Evolutionary conservation across 2,797 vertebrate genomes (phyloP).

Genomic region (Microtus obscurus): DNA sequence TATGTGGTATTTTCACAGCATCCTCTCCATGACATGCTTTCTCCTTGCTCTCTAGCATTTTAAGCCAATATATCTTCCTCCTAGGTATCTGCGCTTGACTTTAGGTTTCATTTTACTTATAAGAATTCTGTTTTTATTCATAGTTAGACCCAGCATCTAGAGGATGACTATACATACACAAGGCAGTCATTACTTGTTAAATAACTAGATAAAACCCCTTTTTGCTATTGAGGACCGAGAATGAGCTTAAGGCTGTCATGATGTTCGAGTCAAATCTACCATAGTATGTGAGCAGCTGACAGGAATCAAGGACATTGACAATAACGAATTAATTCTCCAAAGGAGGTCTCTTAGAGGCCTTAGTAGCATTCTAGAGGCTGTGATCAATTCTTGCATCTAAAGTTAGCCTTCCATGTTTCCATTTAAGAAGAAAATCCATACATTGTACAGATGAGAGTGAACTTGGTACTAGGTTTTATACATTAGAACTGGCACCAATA

Average conservation of each 20-base stretch:
- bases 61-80: neutral
- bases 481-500: neutral
- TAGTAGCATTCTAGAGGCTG: neutral
- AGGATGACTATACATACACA: neutral
- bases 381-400: constrained; percentile 9
- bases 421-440: constrained; percentile 10
- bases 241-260: neutral
- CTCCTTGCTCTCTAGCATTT: neutral
- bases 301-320: neutral
- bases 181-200: neutral
- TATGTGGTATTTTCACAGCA: neutral
- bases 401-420: neutral
- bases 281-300: neutral
- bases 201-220: neutral
- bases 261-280: neutral
- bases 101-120: constrained; percentile 22
- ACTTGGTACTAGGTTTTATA: neutral
- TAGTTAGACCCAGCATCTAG: neutral
- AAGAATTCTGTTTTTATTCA: constrained; percentile 12
- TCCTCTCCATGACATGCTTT: neutral
- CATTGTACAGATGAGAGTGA: neutral
- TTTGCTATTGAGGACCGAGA: neutral
- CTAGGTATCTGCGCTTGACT: neutral
- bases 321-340: neutral
- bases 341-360: neutral